phyloP scores from a whole-genome alignment of 2,888 invertebrate genomes.

The Mystacides longicornis region DNA sequence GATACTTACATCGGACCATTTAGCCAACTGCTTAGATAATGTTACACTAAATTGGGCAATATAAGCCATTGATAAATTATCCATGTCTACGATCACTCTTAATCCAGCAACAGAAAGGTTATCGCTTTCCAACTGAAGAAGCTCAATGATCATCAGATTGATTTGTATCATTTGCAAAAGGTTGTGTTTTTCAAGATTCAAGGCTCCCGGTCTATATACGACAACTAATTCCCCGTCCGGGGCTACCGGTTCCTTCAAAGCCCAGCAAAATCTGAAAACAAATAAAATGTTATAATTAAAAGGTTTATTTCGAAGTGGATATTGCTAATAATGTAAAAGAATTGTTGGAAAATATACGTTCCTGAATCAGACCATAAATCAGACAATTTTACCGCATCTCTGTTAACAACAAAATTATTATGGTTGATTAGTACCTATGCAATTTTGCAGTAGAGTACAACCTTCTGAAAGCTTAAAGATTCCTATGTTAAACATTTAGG shows the following conservation, averaged over 20 bases:
- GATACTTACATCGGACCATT: neutral
- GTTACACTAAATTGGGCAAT: constrained; percentile 46
- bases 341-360: too few relatives aligned
- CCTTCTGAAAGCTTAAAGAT: too few relatives aligned
- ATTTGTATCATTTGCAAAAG: constrained; percentile 34
- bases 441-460: too few relatives aligned
- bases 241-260: constrained; percentile 33
- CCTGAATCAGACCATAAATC: too few relatives aligned
- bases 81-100: constrained; percentile 45
- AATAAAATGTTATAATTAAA: too few relatives aligned
- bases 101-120: constrained; percentile 39
- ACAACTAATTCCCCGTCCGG: constrained; percentile 40
- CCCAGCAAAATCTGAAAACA: constrained; percentile 7
- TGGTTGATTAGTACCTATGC: too few relatives aligned
- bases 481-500: too few relatives aligned
- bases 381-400: too few relatives aligned
- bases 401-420: too few relatives aligned
- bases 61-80: constrained; percentile 43
- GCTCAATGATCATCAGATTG: constrained; percentile 34
- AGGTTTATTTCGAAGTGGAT: too few relatives aligned
- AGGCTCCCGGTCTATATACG: constrained; percentile 45
- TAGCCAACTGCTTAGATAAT: constrained; percentile 45
- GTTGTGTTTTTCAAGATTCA: constrained; percentile 38
- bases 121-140: constrained; percentile 48
- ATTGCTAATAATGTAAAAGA: too few relatives aligned